These are phyloP conservation scores for Sminthurides aquaticus DNA, from an alignment of 2,888 invertebrate genomes.

Conservation along the genomic window DNA sequence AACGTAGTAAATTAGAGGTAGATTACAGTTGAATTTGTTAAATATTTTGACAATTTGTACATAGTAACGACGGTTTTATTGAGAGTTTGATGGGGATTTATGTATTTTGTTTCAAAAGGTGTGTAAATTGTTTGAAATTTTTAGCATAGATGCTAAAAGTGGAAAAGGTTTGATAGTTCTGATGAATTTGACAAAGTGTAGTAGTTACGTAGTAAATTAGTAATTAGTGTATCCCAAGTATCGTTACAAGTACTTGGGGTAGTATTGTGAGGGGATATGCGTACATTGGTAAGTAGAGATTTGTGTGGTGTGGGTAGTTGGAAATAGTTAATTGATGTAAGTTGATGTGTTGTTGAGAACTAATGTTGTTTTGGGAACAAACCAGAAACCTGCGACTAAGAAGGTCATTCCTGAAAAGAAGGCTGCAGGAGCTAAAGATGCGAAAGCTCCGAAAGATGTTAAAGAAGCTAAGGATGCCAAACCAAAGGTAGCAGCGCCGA, in stretches of 20 bases:
- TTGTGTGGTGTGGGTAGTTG: neutral
- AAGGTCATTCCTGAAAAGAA: neutral
- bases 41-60: too few relatives aligned
- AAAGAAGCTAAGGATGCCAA: neutral
- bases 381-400: neutral
- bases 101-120: too few relatives aligned
- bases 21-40: too few relatives aligned
- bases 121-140: too few relatives aligned
- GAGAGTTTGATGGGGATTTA: too few relatives aligned
- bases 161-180: too few relatives aligned
- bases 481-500: neutral
- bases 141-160: too few relatives aligned
- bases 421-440: neutral
- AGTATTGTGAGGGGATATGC: neutral
- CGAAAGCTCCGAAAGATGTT: neutral
- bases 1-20: too few relatives aligned
- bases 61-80: too few relatives aligned
- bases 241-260: neutral
- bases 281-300: neutral
- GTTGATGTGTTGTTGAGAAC: neutral
- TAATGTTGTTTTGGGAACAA: neutral
- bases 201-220: neutral
- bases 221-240: neutral
- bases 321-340: neutral
- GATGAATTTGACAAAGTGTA: too few relatives aligned